Percentiles rank a stretch among this genome's conserved stretches.
Evolutionary conservation across 2,113 vertebrate genomes (phyloP).

Genomic region (Passer domesticus): DNA sequence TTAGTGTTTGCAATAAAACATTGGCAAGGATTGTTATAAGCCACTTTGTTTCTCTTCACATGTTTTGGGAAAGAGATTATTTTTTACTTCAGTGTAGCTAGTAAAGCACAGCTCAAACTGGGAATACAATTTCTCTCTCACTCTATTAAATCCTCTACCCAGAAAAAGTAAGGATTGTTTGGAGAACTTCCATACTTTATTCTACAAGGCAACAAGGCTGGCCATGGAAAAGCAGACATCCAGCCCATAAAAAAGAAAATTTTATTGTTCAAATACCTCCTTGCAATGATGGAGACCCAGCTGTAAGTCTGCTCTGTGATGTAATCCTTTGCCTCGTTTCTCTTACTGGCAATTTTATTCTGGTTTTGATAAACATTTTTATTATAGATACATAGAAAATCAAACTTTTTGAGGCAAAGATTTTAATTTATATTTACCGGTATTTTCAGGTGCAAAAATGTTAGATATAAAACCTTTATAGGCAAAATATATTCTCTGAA

Average conservation of each 20-base stretch:
- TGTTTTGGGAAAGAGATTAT: background rate
- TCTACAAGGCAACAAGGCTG: background rate
- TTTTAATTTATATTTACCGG: background rate
- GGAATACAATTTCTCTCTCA: background rate
- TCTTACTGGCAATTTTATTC: background rate
- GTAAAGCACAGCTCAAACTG: background rate
- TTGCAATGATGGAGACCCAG: background rate
- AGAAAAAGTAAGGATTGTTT: background rate
- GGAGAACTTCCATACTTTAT: background rate
- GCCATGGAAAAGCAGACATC: background rate
- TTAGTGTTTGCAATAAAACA: conserved; percentile 37
- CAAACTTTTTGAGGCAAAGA: background rate
- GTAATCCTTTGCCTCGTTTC: background rate
- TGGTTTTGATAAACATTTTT: background rate
- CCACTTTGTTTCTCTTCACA: background rate
- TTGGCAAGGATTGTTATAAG: background rate
- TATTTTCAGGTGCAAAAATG: background rate
- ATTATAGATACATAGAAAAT: background rate
- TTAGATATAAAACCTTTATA: background rate
- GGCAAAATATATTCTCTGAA: background rate
- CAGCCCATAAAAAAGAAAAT: background rate
- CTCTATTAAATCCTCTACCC: background rate
- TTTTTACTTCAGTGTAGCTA: background rate
- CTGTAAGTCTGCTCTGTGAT: background rate
- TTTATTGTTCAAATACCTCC: background rate